Evolutionary conservation across 2,113 vertebrate species (phyloP), one percentile per base, ranked within the genome.

Genomic region (Suncus etruscus): DNA sequence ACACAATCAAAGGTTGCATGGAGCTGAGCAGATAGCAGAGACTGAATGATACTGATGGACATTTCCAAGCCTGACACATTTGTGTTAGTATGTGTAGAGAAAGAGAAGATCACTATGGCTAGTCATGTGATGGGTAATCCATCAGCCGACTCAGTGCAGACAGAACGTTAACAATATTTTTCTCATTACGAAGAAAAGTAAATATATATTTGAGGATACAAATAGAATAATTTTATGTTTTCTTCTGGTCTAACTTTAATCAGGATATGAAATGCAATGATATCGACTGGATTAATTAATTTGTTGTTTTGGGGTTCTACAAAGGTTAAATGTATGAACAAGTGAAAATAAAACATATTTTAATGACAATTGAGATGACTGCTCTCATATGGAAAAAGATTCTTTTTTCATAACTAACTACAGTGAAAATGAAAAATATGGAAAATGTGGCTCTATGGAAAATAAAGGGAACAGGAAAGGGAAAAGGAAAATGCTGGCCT

Each of bases 131-230:
- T 3, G 54, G 82, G 45, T 14, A 91, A 39, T 89, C 91, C 63
- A 85, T 6, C 78, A 63, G 86, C 93, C 95, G 89, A 92, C 84
- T 74, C 54, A 93, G 94, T 94, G 90, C 90, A 93, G 61, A 95
- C 79, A 15, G 65, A 51, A n/a, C 72, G 91, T 8, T 91, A 96
- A 89, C 90, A 58, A 83, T 73, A 87, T 89, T 95, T 95, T 97
- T 77, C 93, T 96, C 63, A 81, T 95, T 96, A 96, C 18, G 91
- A 95, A 96, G 81, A 65, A 92, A 96, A 94, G 68, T 83, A 95
- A 95, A 68, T 90, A 87, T 80, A 92, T 78, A 83, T 65, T 54
- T 86, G 79, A 90, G 69, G 86, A 88, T 14, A 70, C n/a, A 47
- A 0, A 48, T 9, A 47, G 84, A 74, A 83, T 94, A 91, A 80